These are phyloP conservation scores for Hypotaenidia philippensis DNA, from an alignment of 2,797 vertebrate genomes.

Conservation along the genomic window DNA sequence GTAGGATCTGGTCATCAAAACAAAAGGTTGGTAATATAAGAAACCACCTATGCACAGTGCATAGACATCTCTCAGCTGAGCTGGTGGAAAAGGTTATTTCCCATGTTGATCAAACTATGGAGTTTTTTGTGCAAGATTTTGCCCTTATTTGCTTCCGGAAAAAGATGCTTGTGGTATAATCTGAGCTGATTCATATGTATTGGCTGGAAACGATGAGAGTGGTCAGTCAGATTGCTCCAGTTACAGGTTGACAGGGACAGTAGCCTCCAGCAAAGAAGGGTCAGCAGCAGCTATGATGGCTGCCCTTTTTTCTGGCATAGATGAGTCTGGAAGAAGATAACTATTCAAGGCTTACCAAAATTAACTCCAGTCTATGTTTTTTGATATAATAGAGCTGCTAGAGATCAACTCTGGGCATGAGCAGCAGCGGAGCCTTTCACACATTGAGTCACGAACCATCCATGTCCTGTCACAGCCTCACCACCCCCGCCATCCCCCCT, in stretches of 20 bases:
- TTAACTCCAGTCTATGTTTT: background rate
- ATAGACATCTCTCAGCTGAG: background rate
- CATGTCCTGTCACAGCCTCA: background rate
- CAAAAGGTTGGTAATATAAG: background rate
- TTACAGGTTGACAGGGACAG: background rate
- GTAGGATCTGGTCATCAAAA: background rate
- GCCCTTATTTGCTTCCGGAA: background rate
- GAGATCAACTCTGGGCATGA: background rate
- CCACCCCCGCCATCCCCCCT: no score
- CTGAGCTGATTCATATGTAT: background rate
- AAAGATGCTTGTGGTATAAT: background rate
- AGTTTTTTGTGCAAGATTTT: background rate
- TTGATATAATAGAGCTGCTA: background rate
- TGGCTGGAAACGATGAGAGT: background rate
- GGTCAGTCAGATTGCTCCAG: background rate
- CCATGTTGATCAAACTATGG: background rate
- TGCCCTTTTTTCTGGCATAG: background rate
- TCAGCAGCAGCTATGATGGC: background rate
- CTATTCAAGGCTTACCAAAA: background rate
- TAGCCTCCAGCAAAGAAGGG: background rate
- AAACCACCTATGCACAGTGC: background rate
- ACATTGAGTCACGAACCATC: fast-evolving
- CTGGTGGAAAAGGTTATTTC: background rate
- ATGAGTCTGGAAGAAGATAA: background rate
- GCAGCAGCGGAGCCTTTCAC: background rate